A percentile compares a stretch with the other conserved stretches of the same genome.
These are phyloP conservation scores for Hyperoodon ampullatus DNA, from an alignment of 2,113 vertebrate species.

Conservation along the genomic window DNA sequence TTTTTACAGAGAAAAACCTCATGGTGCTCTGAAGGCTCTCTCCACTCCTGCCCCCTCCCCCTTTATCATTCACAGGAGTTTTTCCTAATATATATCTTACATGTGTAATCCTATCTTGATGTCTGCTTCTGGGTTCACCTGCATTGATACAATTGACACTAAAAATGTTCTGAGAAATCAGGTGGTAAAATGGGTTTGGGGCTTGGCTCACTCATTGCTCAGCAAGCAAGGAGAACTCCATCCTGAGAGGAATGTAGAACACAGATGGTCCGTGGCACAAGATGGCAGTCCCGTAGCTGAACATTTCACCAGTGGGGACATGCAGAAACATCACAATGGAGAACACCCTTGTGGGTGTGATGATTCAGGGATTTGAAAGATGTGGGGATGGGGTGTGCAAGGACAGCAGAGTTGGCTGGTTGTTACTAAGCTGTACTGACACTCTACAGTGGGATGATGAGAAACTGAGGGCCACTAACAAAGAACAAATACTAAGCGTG, in stretches of 20 bases:
- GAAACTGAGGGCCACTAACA: not conserved
- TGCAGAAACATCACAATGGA: not conserved
- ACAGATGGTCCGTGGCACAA: not conserved
- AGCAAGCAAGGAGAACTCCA: not conserved
- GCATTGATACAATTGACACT: not conserved
- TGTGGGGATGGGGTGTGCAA: not conserved
- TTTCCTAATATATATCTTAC: not conserved
- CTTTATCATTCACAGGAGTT: not conserved
- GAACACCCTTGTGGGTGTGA: not conserved
- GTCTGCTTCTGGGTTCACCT: not conserved
- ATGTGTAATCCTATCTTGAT: not conserved
- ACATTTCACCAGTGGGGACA: not conserved
- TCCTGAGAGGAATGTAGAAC: not conserved
- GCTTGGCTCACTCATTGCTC: not conserved
- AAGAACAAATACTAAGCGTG: not conserved
- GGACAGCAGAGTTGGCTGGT: not conserved
- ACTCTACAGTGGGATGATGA: not conserved
- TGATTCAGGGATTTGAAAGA: not conserved
- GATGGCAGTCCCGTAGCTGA: not conserved
- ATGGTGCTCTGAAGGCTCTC: not conserved
- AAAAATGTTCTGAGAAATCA: not conserved
- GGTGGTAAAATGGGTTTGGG: not conserved
- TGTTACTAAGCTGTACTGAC: not conserved
- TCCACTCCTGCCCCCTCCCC: not conserved
- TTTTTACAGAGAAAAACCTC: not conserved